A percentile compares a stretch with the other conserved stretches of the same genome.
Conservation (phyloP, 2,113 vertebrate genomes). For the Ranitomeya imitator region DNA sequence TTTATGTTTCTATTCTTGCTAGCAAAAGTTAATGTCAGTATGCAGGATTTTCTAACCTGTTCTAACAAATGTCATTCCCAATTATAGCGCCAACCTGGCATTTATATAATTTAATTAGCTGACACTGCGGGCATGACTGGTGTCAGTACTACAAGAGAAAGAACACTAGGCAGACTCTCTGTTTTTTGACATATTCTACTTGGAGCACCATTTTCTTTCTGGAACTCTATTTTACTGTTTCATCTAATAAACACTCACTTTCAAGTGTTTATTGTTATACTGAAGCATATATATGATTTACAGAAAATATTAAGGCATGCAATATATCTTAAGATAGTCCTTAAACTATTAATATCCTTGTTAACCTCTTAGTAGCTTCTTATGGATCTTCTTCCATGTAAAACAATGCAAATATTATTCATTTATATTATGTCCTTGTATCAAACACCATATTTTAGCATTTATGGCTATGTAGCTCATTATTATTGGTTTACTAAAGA, state of each 20-base stretch:
- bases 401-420: constrained; percentile 69
- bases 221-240: not conserved
- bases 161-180: not conserved
- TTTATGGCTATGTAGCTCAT: not conserved
- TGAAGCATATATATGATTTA: constrained; percentile 68
- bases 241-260: constrained; percentile 63
- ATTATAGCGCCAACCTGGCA: constrained; percentile 20
- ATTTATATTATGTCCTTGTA: constrained; percentile 64
- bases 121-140: not conserved
- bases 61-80: constrained; percentile 40
- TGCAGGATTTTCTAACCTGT: constrained; percentile 14
- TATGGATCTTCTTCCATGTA: constrained; percentile 63
- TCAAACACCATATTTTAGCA: constrained; percentile 25
- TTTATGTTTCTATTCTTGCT: constrained; percentile 32
- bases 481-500: too few relatives aligned
- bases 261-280: constrained; percentile 71
- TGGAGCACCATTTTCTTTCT: not conserved
- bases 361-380: constrained; percentile 69
- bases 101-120: constrained; percentile 44
- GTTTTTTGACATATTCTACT: not conserved
- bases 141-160: constrained; percentile 8
- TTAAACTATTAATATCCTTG: constrained; percentile 70
- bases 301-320: not conserved
- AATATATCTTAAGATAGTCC: constrained; percentile 58
- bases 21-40: constrained; percentile 39